Percentiles rank a stretch among this genome's conserved stretches.
Evolutionary conservation across 2,797 vertebrate genomes (phyloP).

Genomic region (Melanotaenia maccullochi): DNA sequence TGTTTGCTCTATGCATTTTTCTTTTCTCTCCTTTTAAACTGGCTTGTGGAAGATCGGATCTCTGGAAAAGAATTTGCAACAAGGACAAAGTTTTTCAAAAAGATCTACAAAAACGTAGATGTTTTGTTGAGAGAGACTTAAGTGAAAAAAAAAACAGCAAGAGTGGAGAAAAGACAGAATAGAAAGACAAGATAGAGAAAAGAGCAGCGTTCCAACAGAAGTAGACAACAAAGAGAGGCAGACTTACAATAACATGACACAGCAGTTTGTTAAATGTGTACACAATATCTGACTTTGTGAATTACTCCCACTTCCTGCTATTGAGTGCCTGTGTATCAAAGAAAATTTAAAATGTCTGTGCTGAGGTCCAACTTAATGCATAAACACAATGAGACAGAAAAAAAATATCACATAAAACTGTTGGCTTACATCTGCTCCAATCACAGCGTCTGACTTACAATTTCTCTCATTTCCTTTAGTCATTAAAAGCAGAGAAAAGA

Average conservation of each 20-base stretch:
- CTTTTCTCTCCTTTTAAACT: background rate
- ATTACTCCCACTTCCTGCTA: constrained; percentile 5
- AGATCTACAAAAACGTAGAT: background rate
- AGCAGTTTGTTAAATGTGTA: background rate
- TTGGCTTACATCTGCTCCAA: constrained; percentile 16
- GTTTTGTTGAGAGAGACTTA: background rate
- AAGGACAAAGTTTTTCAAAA: background rate
- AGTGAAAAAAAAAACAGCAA: background rate
- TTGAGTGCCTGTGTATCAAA: background rate
- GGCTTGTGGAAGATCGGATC: constrained; percentile 1
- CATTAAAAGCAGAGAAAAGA: constrained; percentile 8
- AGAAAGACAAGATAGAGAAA: constrained; percentile 12
- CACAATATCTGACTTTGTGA: constrained; percentile 8
- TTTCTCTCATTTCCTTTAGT: background rate
- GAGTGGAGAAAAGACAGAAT: constrained; percentile 8
- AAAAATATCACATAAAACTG: constrained; percentile 30
- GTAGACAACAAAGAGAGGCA: background rate
- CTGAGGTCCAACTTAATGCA: constrained; percentile 22
- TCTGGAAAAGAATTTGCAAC: background rate
- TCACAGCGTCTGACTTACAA: constrained; percentile 10
- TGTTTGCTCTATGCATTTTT: constrained; percentile 4
- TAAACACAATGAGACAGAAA: constrained; percentile 48
- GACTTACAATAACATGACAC: background rate
- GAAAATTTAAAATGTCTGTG: constrained; percentile 12
- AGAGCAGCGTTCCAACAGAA: background rate